Percentiles rank a stretch among this genome's conserved stretches.
Evolutionary conservation across 2,113 vertebrate species (phyloP).

Genomic region (Gobius niger): DNA sequence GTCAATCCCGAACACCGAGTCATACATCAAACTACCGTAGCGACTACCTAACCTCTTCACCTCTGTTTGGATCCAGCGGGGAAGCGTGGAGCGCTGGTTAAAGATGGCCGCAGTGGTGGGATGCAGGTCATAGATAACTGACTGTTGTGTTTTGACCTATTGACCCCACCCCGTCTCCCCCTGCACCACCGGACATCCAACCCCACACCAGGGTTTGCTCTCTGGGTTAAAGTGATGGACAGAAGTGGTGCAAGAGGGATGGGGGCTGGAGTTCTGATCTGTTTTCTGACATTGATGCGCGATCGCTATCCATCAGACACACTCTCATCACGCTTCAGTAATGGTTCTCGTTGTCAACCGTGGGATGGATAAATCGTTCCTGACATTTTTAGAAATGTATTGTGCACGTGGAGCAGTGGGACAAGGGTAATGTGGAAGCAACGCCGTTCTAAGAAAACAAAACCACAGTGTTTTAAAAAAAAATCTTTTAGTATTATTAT

Average conservation of each 20-base stretch:
- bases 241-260: background rate
- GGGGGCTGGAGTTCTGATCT: constrained; percentile 32
- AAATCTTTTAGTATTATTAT: too few species aligned
- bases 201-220: constrained; percentile 14
- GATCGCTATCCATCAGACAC: constrained; percentile 44
- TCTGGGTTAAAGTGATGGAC: constrained; percentile 44
- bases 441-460: background rate
- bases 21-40: constrained; percentile 57
- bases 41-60: constrained; percentile 44
- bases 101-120: constrained; percentile 44
- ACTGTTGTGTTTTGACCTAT: constrained; percentile 53
- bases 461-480: too few species aligned
- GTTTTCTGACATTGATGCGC: constrained; percentile 55
- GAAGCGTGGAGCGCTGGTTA: constrained; percentile 50
- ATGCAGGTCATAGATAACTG: constrained; percentile 55
- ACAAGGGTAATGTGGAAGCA: background rate
- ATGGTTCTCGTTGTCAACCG: background rate
- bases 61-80: constrained; percentile 23
- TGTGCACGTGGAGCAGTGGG: background rate
- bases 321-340: constrained; percentile 27
- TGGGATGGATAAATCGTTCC: background rate
- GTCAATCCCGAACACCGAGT: constrained; percentile 42
- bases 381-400: background rate
- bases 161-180: constrained; percentile 25
- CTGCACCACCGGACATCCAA: background rate